phyloP scores from a whole-genome alignment of 1,140 invertebrate genomes.

The Camponotus floridanus region DNA sequence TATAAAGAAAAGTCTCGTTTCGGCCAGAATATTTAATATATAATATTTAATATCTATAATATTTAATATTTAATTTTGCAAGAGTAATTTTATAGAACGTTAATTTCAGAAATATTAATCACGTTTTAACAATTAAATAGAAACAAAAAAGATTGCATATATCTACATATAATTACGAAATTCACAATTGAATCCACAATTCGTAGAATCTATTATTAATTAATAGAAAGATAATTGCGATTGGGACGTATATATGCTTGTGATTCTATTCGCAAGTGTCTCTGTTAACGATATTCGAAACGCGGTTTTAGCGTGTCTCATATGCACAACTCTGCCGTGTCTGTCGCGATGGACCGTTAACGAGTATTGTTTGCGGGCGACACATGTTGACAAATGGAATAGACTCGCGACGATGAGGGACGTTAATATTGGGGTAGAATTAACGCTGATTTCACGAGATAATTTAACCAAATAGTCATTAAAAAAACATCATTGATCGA shows the following conservation, averaged over 20 bases:
- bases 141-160: neutral
- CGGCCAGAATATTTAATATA: neutral
- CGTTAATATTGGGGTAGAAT: constrained; percentile 65
- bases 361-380: constrained; percentile 63
- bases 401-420: constrained; percentile 37
- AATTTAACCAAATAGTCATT: constrained; percentile 24
- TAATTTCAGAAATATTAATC: constrained; percentile 43
- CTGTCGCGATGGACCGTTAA: constrained; percentile 50
- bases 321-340: neutral
- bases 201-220: neutral
- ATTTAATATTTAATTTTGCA: neutral
- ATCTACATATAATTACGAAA: neutral
- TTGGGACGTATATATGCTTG: neutral
- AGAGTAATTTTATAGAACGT: constrained; percentile 14
- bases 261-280: constrained; percentile 29
- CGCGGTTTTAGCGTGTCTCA: constrained; percentile 45
- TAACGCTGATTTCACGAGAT: constrained; percentile 42
- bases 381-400: constrained; percentile 60
- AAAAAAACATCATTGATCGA: constrained; percentile 12
- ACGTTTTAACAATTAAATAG: neutral
- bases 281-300: constrained; percentile 9
- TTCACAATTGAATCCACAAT: neutral
- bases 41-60: too few relatives aligned
- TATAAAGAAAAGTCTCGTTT: constrained; percentile 1
- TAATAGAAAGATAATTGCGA: constrained; percentile 10